A percentile compares a stretch with the other conserved stretches of the same genome.
Evolutionary conservation across 2,113 vertebrate genomes (phyloP).

Genomic region (Paedocypris sp.): DNA sequence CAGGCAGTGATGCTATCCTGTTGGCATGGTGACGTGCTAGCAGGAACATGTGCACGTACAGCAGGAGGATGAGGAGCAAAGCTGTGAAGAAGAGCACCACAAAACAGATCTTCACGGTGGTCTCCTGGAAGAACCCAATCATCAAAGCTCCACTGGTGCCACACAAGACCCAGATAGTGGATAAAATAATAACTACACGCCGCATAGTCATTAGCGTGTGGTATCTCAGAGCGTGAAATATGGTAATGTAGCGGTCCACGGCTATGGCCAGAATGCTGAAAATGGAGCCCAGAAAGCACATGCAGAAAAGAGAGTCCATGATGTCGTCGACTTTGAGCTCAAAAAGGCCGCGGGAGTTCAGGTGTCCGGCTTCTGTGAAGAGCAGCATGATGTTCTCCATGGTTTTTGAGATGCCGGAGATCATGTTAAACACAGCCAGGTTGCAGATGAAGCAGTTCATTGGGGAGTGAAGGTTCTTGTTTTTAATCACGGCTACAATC

Average conservation of each 20-base stretch:
- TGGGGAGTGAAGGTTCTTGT: slow-evolving; percentile 83
- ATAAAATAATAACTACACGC: slow-evolving; percentile 58
- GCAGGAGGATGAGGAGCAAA: slow-evolving; percentile 73
- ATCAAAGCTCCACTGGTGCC: slow-evolving; percentile 66
- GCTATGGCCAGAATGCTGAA: slow-evolving; percentile 87
- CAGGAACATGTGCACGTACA: slow-evolving; percentile 88
- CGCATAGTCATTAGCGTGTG: slow-evolving; percentile 80
- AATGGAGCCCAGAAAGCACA: slow-evolving; percentile 83
- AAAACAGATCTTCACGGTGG: slow-evolving; percentile 72
- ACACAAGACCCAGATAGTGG: slow-evolving; percentile 70
- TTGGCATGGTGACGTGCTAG: slow-evolving; percentile 76
- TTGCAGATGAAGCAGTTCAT: slow-evolving; percentile 96
- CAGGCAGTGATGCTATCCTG: slow-evolving; percentile 65
- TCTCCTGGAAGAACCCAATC: slow-evolving; percentile 66
- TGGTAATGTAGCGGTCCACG: slow-evolving; percentile 85
- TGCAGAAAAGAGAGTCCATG: slow-evolving; percentile 79
- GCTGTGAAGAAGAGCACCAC: slow-evolving; percentile 71
- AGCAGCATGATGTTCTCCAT: slow-evolving; percentile 78
- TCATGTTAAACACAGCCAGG: slow-evolving; percentile 83
- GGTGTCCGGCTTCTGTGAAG: slow-evolving; percentile 65
- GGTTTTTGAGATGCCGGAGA: slow-evolving; percentile 80
- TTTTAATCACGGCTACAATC: slow-evolving; percentile 72
- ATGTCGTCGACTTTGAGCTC: slow-evolving; percentile 74
- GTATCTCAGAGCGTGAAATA: slow-evolving; percentile 83
- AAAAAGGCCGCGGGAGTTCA: slow-evolving; percentile 57